Base-by-base conservation (phyloP, 2,888 invertebrate species). In the Cosmopolites sordidus region DNA sequence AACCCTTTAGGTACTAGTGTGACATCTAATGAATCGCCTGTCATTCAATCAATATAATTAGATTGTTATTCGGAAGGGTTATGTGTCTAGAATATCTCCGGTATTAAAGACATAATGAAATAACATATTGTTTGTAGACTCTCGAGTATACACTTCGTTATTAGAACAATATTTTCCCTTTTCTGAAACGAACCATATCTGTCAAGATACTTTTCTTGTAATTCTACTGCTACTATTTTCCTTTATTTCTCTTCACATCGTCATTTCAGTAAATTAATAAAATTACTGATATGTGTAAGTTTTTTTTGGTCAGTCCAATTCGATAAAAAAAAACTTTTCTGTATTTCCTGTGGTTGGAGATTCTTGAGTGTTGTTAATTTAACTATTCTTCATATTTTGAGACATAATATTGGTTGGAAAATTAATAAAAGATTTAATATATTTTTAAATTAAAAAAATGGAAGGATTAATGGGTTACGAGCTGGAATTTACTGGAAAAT, bases 41-140 rank as follows among this genome's bases (percentile, higher is more conserved):
- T 73, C 75, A 73, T 73, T 74, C 75, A 75, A 75, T 74, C 75
- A 74, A 72, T 73, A 71, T 73, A 74, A 75, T 74, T 73, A 73
- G 73, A 75, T 75, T 74, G 73, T 71, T 71, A 66, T 65, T 64
- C 57, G 61, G 66, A 69, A 71, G 72, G 71, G 70, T 72, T 72
- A 67, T 70, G 71, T 70, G 72, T 69, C 66, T 66, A 63, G 71
- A 72, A 72, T 72, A 72, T 68, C 71, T 68, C 59, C 59, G 58
- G 62, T 67, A 68, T 69, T 69, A 66, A 61, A 67, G 64, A 59
- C 61, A 61, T 70, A 71, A 72, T 68, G 69, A 66, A 71, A 71
- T 70, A 71, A 70, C 64, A 63, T 63, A 67, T 66, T 67, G 65
- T 68, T 67, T 66, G 65, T 60, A 61, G 60, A 60, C 64, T 59